Percentiles rank a stretch among this genome's conserved stretches.
Conservation (phyloP, 2,888 invertebrate species). For the Pycnomerus fuliginosus region DNA sequence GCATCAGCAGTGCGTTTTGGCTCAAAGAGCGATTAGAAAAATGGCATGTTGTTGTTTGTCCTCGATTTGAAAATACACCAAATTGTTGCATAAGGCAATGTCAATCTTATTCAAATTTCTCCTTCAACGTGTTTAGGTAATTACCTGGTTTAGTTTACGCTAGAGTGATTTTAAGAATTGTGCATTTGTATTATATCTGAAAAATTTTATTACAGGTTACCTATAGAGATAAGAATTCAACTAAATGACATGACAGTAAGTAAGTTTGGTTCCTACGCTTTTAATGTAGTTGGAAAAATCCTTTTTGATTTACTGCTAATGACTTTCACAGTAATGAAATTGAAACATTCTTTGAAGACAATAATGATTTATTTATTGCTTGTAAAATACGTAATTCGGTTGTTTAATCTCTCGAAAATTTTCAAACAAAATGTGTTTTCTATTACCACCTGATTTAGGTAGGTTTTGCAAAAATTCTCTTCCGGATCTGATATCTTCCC, state of each 20-base stretch:
- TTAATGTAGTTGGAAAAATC: too few relatives aligned
- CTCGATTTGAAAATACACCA: neutral
- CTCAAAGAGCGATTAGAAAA: neutral
- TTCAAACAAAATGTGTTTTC: too few relatives aligned
- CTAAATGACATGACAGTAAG: slow-evolving; percentile 6
- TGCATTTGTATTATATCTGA: slow-evolving; percentile 8
- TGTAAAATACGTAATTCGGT: too few relatives aligned
- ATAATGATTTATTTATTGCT: too few relatives aligned
- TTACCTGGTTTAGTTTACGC: slow-evolving; percentile 15
- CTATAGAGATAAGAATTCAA: slow-evolving; percentile 7
- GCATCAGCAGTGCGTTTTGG: neutral
- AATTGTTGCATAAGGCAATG: slow-evolving; percentile 9
- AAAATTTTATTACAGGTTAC: slow-evolving; percentile 13
- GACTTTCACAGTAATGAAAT: too few relatives aligned
- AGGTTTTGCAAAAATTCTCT: too few relatives aligned
- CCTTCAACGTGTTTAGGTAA: slow-evolving; percentile 8
- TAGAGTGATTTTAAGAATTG: slow-evolving; percentile 12
- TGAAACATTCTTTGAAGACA: too few relatives aligned
- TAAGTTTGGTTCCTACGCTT: slow-evolving; percentile 6
- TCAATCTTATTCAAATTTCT: slow-evolving; percentile 6
- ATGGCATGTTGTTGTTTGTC: neutral
- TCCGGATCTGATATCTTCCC: too few relatives aligned
- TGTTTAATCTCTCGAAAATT: too few relatives aligned
- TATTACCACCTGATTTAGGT: too few relatives aligned
- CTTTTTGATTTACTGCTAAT: too few relatives aligned